These are phyloP conservation scores for Acropora yongei DNA, from an alignment of 64 coral and sea anemone genomes.

Conservation along the genomic window DNA sequence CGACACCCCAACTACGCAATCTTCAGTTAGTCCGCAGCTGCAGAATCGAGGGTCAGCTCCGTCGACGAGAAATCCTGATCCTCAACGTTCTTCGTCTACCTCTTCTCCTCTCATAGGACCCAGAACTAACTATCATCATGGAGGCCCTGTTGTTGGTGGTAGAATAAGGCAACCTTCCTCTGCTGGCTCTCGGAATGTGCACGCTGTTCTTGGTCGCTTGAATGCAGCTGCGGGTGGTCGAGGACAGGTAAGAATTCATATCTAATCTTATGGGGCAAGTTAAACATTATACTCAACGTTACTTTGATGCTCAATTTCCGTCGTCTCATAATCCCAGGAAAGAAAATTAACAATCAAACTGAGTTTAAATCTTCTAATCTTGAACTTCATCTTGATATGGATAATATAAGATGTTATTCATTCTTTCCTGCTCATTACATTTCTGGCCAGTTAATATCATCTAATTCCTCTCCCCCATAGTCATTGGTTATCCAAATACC, in stretches of 20 bases:
- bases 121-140: neutral
- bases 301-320: too few species aligned
- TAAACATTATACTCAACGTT: too few species aligned
- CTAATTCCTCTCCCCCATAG: too few species aligned
- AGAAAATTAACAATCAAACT: too few species aligned
- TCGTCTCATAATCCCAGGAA: too few species aligned
- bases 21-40: slow-evolving; percentile 1
- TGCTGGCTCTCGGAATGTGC: slow-evolving; percentile 18
- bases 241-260: slow-evolving; percentile 5
- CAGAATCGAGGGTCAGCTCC: slow-evolving; percentile 11
- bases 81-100: neutral
- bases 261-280: neutral
- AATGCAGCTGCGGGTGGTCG: slow-evolving; percentile 17
- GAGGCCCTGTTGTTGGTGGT: neutral
- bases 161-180: neutral
- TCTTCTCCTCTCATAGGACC: slow-evolving; percentile 10
- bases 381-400: too few species aligned
- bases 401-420: too few species aligned
- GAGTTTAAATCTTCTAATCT: too few species aligned
- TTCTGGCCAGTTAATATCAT: too few species aligned
- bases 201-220: slow-evolving; percentile 28
- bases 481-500: too few species aligned
- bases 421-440: too few species aligned
- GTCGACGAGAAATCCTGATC: slow-evolving; percentile 3
- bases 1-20: slow-evolving; percentile 16